Evolutionary conservation across 2,113 vertebrate species (phyloP), one percentile per base, ranked within the genome.

Genomic region (Protobothrops mucrosquamatus): DNA sequence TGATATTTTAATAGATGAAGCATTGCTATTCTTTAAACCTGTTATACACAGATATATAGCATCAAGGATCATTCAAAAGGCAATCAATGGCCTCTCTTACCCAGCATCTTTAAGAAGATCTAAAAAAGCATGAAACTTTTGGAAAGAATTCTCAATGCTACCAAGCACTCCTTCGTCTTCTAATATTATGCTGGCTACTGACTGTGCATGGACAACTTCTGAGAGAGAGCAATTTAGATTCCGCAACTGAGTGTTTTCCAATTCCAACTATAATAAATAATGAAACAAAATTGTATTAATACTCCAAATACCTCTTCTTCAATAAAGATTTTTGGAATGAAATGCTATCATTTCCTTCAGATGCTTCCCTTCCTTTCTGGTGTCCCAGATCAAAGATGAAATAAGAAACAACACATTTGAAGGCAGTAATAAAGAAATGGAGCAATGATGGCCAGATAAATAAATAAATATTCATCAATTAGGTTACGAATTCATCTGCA

Each of bases 61-160:
- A 91, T 9, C 51, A 92, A 59, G 24, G 88, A 9, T 10, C 69
- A 69, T 2, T 90, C 34, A 92, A 24, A 12, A 95, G 52, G 92
- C 93, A 74, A 61, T 29, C 81, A 22, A 89, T 0, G 94, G 97
- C 98, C 52, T 92, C 18, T 93, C 92, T 93, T 97, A 99, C 99
- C 99, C 99, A 90, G 99, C 99, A 95, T 99, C 99, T 96, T 98
- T 99, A 94, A 99, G 98, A 89, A 99, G 98, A 96, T 99, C 99
- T 96, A 99, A 98, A 97, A 99, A 99, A 61, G 99, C 98, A 57
- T 99, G 99, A 94, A 99, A 99, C 97, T 99, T 99, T 91, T 96
- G 98, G 59, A 99, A 99, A 56, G 99, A 99, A 29, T 94, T 98
- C 96, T 99, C 99, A 81, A 99, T 99, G 96, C 98, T 99, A 54